Evolutionary conservation across 53 echinoderm and acorn worm genomes (phyloP).

Genomic region (Actinopyga echinites): DNA sequence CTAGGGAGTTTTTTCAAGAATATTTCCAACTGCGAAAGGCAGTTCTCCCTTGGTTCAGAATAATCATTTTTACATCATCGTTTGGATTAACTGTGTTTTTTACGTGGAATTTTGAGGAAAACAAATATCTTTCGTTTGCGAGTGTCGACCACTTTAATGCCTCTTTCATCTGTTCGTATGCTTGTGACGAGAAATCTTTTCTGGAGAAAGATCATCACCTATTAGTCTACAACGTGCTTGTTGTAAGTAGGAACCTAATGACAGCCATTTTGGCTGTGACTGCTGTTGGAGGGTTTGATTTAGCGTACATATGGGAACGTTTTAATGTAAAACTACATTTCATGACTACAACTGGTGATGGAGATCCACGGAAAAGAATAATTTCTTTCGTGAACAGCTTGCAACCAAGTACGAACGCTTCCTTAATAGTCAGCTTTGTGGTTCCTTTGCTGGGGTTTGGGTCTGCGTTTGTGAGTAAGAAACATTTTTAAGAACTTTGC

Average conservation of each 20-base stretch:
- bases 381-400: neutral
- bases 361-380: neutral
- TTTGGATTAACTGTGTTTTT: constrained; percentile 30
- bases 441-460: neutral
- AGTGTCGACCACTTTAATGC: neutral
- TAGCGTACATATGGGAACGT: constrained; percentile 1
- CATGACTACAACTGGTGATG: neutral
- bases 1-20: neutral
- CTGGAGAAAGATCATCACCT: neutral
- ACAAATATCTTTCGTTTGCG: too few species aligned
- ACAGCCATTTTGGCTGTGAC: neutral
- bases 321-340: neutral
- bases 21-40: constrained; percentile 11
- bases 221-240: neutral
- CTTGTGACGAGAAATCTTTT: neutral
- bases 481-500: neutral
- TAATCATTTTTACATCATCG: constrained; percentile 20
- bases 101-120: constrained; percentile 5
- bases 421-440: neutral
- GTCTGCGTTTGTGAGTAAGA: neutral
- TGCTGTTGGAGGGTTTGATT: neutral
- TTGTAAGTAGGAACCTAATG: neutral
- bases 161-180: neutral
- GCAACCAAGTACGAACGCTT: neutral
- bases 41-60: neutral